A percentile compares a stretch with the other conserved stretches of the same genome.
These are phyloP conservation scores for Microtus pennsylvanicus DNA, from an alignment of 2,113 vertebrate species.

Conservation along the genomic window DNA sequence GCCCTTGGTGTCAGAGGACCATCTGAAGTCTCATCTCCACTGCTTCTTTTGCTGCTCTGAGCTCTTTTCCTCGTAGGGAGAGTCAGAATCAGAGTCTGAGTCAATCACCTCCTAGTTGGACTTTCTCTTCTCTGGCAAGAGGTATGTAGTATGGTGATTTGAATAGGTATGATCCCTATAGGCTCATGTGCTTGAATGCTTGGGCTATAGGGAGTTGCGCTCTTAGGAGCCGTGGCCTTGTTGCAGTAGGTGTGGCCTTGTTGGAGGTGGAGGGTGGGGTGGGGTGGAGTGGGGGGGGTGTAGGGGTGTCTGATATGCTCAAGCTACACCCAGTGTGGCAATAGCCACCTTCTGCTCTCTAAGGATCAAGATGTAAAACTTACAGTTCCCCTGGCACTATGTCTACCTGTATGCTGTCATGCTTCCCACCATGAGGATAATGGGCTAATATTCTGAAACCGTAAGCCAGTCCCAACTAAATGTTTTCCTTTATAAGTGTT, in stretches of 20 bases:
- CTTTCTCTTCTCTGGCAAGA: not conserved
- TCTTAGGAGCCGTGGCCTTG: not conserved
- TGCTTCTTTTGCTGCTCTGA: not conserved
- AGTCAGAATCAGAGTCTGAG: not conserved
- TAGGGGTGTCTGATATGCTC: not conserved
- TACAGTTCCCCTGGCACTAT: no score
- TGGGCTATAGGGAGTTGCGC: not conserved
- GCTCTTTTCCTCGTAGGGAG: accelerated
- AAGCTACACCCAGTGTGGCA: not conserved
- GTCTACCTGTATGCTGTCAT: no score
- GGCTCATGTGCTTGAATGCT: not conserved
- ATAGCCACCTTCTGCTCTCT: not conserved
- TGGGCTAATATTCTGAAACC: no score
- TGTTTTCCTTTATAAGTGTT: no score
- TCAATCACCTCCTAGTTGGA: not conserved
- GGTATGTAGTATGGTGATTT: not conserved
- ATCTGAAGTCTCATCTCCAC: not conserved
- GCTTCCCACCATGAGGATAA: no score
- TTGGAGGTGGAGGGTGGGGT: not conserved
- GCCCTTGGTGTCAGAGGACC: not conserved
- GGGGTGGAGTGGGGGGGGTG: no score
- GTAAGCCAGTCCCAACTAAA: no score
- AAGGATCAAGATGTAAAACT: not conserved
- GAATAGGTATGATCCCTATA: not conserved
- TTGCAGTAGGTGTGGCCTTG: not conserved